Base-by-base conservation (phyloP, 2,797 vertebrate species). In the Hipposideros larvatus region DNA sequence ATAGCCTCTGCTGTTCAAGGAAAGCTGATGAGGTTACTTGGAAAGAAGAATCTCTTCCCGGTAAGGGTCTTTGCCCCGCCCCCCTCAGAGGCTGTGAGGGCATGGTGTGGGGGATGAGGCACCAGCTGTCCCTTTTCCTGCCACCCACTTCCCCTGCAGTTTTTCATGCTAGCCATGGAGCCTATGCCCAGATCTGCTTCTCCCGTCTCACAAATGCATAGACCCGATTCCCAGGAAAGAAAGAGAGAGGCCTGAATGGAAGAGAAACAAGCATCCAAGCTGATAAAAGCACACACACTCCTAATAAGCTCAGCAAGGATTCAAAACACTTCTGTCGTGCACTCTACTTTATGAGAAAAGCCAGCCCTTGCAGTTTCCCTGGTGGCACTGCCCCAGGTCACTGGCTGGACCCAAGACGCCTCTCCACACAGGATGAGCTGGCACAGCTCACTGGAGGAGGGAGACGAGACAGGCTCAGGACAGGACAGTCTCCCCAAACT, bases 361-460 rank as follows among this genome's bases (percentile, higher is more conserved):
- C 68, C 10, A 46, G 61, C 14, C 10, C 59, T 34, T 71, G 43
- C 18, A 41, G 15, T 24, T 43, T 28, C 53, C 37, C 43, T 18
- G 4, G 4, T 57, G 10, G 34, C 1, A 28, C 13, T 22, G 61
- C 11, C 55, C 68, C 3, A 0, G 13, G 11, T 10, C 43, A 31
- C 46, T 11, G 8, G 51, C 41, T 6, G 15, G 41, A 11, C 43
- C 14, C 16, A 70, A 51, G 34, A 59, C 26, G 51, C 26, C n/a
- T 13, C n/a, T 24, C 7, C 4, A 5, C 26, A 53, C 2, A 48
- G 68, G 71, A 19, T 0, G 2, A 66, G 31, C 11, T 3, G 1
- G 14, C 37, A n/a, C 24, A 22, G 46, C 28, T 48, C 22, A 0
- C 18, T 1, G 71, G 55, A 53, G n/a, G 53, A 77, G 46, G 41